Percentiles rank a stretch among this genome's conserved stretches.
Evolutionary conservation across 2,113 vertebrate genomes (phyloP).

Genomic region (Gavialis gangeticus): DNA sequence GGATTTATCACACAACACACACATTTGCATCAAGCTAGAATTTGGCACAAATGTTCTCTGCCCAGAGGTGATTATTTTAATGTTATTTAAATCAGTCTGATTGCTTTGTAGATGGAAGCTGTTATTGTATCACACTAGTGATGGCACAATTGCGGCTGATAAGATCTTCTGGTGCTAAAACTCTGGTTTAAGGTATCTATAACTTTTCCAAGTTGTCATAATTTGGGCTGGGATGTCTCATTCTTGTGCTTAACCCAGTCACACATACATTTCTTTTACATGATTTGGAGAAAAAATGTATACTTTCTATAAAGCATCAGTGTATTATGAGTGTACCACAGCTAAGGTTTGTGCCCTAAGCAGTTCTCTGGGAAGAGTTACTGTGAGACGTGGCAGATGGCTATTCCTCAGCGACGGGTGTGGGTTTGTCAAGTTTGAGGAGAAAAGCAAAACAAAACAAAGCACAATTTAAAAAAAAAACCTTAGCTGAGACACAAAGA

Average conservation of each 20-base stretch:
- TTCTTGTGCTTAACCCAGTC: not conserved
- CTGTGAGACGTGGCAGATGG: not conserved
- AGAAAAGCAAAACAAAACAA: no score
- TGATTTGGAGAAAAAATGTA: not conserved
- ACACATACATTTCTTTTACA: not conserved
- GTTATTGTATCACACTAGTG: not conserved
- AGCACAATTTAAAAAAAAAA: not conserved
- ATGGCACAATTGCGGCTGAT: accelerated
- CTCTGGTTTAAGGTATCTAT: not conserved
- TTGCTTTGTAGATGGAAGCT: not conserved
- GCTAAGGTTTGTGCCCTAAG: not conserved
- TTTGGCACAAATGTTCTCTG: not conserved
- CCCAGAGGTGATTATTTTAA: slow-evolving; percentile 18
- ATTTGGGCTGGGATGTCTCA: not conserved
- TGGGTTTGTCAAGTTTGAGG: not conserved
- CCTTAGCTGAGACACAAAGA: not conserved
- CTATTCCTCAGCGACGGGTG: not conserved
- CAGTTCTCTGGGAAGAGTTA: not conserved
- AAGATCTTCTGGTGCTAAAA: not conserved
- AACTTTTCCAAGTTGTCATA: not conserved
- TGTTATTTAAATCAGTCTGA: slow-evolving; percentile 38
- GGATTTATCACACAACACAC: not conserved
- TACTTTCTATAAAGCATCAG: not conserved
- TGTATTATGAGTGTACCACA: not conserved
- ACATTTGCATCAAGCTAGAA: slow-evolving; percentile 31